Conservation (phyloP, 2,797 vertebrate species). For the Rhadinocentrus ornatus region DNA sequence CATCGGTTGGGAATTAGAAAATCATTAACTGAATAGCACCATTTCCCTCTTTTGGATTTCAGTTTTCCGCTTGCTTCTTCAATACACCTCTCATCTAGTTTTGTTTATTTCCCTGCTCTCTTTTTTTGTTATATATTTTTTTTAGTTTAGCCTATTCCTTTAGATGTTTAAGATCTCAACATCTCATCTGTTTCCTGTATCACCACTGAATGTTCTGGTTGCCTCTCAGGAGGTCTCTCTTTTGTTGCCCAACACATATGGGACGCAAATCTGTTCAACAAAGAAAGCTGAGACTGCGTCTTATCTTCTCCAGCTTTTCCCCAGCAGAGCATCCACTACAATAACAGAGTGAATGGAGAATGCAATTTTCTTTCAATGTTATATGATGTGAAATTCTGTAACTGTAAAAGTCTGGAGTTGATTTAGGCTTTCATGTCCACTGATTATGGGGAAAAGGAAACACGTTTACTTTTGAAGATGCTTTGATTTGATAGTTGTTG, state of each 20-base stretch:
- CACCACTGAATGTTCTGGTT: conserved; percentile 53
- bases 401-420: conserved; percentile 19
- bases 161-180: conserved; percentile 69
- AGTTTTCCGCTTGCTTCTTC: conserved; percentile 47
- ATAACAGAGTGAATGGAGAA: conserved; percentile 48
- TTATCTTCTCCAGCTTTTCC: conserved; percentile 48
- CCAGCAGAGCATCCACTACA: conserved; percentile 44
- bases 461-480: neutral
- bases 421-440: neutral
- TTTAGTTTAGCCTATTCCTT: conserved; percentile 55
- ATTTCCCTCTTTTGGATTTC: conserved; percentile 53
- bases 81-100: conserved; percentile 59
- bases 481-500: neutral
- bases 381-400: conserved; percentile 25
- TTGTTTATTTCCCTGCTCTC: conserved; percentile 66
- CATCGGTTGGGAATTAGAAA: conserved; percentile 72
- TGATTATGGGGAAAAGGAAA: neutral
- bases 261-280: conserved; percentile 69
- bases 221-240: conserved; percentile 62
- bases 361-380: conserved; percentile 22
- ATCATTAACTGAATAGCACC: conserved; percentile 74
- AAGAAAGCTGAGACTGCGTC: conserved; percentile 58
- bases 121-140: conserved; percentile 52
- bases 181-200: conserved; percentile 64
- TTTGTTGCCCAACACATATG: conserved; percentile 73